These are phyloP conservation scores for Sphenodon punctatus DNA, from an alignment of 2,797 vertebrate species.

Conservation along the genomic window DNA sequence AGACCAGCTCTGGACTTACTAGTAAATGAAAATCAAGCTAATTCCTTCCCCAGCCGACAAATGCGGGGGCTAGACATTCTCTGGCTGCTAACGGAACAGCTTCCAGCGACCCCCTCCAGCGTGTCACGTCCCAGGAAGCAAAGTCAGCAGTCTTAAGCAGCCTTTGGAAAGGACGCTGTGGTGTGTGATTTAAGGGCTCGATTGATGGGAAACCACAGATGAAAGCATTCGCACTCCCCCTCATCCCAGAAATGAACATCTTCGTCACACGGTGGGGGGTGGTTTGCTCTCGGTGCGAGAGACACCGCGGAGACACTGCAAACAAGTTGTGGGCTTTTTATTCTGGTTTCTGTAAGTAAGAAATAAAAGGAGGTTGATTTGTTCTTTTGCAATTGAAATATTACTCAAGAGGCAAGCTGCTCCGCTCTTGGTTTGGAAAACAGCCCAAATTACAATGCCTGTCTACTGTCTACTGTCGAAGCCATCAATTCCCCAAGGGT, in stretches of 20 bases:
- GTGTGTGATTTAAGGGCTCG: not conserved
- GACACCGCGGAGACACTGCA: too few relatives aligned
- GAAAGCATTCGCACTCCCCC: conserved; percentile 35
- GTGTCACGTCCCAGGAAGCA: not conserved
- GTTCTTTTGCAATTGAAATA: fast-evolving
- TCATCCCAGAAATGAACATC: conserved; percentile 6
- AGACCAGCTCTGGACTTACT: not conserved
- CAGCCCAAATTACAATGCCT: not conserved
- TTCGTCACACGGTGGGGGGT: too few relatives aligned
- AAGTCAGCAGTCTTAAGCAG: not conserved
- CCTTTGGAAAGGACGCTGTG: too few relatives aligned
- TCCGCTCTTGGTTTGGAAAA: not conserved
- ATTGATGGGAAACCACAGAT: conserved; percentile 35
- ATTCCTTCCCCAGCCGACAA: not conserved
- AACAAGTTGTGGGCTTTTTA: too few relatives aligned
- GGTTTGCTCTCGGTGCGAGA: not conserved
- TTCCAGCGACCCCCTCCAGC: not conserved
- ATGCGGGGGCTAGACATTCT: not conserved
- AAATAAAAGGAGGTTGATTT: not conserved
- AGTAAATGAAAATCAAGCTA: not conserved
- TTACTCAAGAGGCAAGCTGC: not conserved
- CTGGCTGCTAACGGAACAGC: not conserved
- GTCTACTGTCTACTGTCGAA: too few relatives aligned
- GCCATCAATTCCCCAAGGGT: too few relatives aligned
- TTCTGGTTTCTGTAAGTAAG: not conserved